Percentiles rank a stretch among this genome's conserved stretches.
phyloP scores from a whole-genome alignment of 2,113 vertebrate species.

The Pogona vitticeps region DNA sequence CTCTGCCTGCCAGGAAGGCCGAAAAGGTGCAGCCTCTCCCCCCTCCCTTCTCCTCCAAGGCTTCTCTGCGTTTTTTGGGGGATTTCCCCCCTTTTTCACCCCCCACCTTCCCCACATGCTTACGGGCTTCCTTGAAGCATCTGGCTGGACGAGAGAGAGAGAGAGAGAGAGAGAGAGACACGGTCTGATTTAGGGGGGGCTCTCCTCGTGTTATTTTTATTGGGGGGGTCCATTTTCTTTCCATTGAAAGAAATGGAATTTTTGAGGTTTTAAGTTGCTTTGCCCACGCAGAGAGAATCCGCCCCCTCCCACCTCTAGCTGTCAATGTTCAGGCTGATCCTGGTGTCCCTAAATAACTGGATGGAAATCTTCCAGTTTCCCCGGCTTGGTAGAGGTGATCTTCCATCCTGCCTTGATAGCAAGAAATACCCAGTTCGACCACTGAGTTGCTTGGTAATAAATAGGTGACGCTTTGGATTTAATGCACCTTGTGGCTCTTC shows the following conservation, averaged over 20 bases:
- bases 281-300: conserved; percentile 70
- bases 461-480: conserved; percentile 83
- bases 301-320: conserved; percentile 77
- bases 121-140: background rate
- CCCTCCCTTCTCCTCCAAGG: too few relatives aligned
- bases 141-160: too few relatives aligned
- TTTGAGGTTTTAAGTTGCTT: conserved; percentile 78
- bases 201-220: conserved; percentile 61
- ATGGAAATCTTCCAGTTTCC: conserved; percentile 80
- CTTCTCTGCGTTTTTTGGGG: too few relatives aligned
- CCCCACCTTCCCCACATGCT: too few relatives aligned
- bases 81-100: too few relatives aligned
- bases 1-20: too few relatives aligned
- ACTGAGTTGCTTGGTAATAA: conserved; percentile 78
- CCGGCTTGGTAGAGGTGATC: conserved; percentile 80
- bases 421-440: conserved; percentile 77
- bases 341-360: conserved; percentile 78
- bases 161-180: background rate
- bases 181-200: background rate
- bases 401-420: conserved; percentile 80
- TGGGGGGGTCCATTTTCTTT: conserved; percentile 76
- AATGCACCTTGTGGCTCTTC: conserved; percentile 88
- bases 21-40: too few relatives aligned
- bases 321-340: conserved; percentile 81
- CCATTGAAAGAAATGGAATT: conserved; percentile 64